Percentiles rank a stretch among this genome's conserved stretches.
Evolutionary conservation across 1,140 invertebrate genomes (phyloP).

Genomic region (Stratiolaelaps scimitus): DNA sequence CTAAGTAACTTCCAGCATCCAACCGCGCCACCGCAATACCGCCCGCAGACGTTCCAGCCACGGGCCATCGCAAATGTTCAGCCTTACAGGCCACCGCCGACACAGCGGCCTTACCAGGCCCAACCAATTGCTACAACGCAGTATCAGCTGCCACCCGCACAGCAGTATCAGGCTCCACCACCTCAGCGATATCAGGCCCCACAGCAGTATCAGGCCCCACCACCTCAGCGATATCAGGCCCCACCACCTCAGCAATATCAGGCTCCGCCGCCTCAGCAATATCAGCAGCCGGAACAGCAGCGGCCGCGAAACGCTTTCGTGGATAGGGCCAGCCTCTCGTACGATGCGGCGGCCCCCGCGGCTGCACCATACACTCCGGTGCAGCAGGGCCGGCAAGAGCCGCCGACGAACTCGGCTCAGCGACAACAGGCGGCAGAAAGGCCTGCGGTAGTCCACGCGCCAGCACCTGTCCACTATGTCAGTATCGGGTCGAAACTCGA

Average conservation of each 20-base stretch:
- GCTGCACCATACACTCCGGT: background rate
- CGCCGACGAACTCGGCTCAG: slow-evolving; percentile 41
- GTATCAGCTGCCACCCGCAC: no score
- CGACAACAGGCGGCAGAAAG: slow-evolving; percentile 50
- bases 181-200: background rate
- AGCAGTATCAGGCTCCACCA: background rate
- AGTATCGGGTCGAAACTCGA: slow-evolving; percentile 32
- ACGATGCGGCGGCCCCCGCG: background rate
- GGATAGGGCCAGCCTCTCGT: background rate
- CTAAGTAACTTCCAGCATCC: no score
- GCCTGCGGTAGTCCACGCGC: background rate
- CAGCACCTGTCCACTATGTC: slow-evolving; percentile 34
- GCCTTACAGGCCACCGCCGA: background rate
- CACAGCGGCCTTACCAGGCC: background rate
- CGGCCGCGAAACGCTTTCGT: background rate
- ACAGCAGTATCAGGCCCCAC: background rate
- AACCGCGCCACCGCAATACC: no score
- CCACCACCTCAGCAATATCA: background rate
- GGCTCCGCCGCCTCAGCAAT: background rate
- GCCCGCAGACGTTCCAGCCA: background rate
- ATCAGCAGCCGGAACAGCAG: background rate
- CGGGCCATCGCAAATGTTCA: background rate
- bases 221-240: background rate
- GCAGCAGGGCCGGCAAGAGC: background rate
- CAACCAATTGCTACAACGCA: no score